Percentiles rank a stretch among this genome's conserved stretches.
Conservation (phyloP, 2,797 vertebrate genomes). For the Myoxocephalus aenaeus region DNA sequence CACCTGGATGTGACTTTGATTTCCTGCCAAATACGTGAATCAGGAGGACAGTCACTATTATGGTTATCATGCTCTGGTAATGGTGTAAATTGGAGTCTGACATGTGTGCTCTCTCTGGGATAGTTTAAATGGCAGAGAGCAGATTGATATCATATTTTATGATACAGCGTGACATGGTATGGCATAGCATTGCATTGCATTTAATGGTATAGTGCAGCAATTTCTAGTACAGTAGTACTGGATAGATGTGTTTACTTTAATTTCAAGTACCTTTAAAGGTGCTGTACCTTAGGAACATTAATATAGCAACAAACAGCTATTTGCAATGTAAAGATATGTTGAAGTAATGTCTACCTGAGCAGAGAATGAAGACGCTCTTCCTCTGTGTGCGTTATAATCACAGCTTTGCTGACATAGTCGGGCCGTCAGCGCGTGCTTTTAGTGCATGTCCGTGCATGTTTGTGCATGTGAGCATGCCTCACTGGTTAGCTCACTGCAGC, state of each 20-base stretch:
- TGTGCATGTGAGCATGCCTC: not conserved
- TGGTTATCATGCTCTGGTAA: conserved; percentile 73
- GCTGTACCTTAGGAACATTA: not conserved
- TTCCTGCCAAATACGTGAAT: conserved; percentile 79
- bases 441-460: not conserved
- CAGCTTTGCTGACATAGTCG: not conserved
- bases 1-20: conserved; percentile 82
- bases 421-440: not conserved
- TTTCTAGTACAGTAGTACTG: not conserved
- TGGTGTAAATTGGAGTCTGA: conserved; percentile 62
- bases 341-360: not conserved
- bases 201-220: not conserved
- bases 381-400: not conserved
- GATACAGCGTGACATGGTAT: not conserved
- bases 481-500: not conserved
- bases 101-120: conserved; percentile 47
- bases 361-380: not conserved
- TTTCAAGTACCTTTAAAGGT: not conserved
- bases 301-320: not conserved
- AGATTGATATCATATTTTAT: conserved; percentile 35
- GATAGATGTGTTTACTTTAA: not conserved
- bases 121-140: conserved; percentile 41
- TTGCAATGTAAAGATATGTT: not conserved
- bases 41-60: conserved; percentile 71
- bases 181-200: too few species aligned